Conservation (phyloP, 2,113 vertebrate species). For the Tamias sibiricus region DNA sequence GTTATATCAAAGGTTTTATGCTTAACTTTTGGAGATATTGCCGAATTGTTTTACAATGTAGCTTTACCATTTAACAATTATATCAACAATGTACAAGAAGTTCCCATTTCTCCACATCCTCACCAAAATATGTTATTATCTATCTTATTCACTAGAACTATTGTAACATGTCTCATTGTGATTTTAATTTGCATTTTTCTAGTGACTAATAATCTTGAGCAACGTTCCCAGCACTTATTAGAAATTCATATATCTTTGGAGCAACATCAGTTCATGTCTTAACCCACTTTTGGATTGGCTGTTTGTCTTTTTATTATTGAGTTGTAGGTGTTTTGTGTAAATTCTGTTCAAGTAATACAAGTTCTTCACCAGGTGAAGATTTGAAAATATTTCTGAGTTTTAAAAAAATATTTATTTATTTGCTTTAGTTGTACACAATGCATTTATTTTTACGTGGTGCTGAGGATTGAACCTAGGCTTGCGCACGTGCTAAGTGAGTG, state of each 20-base stretch:
- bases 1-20: neutral
- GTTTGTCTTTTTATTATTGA: neutral
- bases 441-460: no score
- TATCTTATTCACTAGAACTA: neutral
- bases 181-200: neutral
- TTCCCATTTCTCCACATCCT: neutral
- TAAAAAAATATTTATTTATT: no score
- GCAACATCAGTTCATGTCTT: neutral
- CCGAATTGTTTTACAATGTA: neutral
- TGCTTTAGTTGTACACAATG: no score
- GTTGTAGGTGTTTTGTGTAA: neutral
- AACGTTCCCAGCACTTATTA: constrained; percentile 2
- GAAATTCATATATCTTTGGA: neutral
- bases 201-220: neutral
- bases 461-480: no score
- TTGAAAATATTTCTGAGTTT: neutral
- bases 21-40: neutral
- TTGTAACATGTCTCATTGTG: neutral
- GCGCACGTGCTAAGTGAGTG: no score
- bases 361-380: neutral
- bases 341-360: neutral
- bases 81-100: neutral
- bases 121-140: neutral
- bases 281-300: neutral
- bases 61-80: neutral